Evolutionary conservation across 2,113 vertebrate genomes (phyloP), one percentile per base, ranked within the genome.

Genomic region (Paradoxurus hermaphroditus): DNA sequence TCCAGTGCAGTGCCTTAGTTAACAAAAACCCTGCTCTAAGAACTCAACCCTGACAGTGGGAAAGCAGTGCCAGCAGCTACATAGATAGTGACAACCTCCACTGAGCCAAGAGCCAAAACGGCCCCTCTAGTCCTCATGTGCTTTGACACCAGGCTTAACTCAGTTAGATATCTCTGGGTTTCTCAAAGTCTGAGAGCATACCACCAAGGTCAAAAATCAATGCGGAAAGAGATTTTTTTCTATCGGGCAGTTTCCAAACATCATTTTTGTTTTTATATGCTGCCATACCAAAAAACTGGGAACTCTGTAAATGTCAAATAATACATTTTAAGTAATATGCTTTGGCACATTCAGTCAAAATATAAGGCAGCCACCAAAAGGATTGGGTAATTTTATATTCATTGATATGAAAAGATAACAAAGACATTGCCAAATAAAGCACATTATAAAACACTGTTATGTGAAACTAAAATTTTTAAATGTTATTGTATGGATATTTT

Each of bases 321-420:
- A 53, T 36, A 77, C 14, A 88, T 77, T 91, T 82, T 78, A 85
- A 88, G 29, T 92, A 85, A 23, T 34, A 12, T 25, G 29, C 39
- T 86, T 82, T 59, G 70, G n/a, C 21, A 87, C 19, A 94, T 46
- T 79, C 29, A 89, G 84, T 92, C 59, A 92, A 97, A 97, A 84
- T 44, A 44, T 63, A 95, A 87, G 31, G 1, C 39, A 84, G 63
- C n/a, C 41, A 79, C 82, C 63, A 75, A 91, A 93, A 92, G 34
- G 49, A 90, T 0, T 73, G 0, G 63, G 16, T 27, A 81, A 29
- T 90, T 92, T 79, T 56, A 92, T 12, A 87, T 36, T 68, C 56
- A 79, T 4, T 68, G 25, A 87, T 59, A 87, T 34, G 7, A 75
- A 82, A 91, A 81, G 5, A 75, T 23, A 94, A 15, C n/a, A 31